A percentile compares a stretch with the other conserved stretches of the same genome.
These are phyloP conservation scores for Patagioenas fasciata DNA, from an alignment of 2,113 vertebrate species.

Conservation along the genomic window DNA sequence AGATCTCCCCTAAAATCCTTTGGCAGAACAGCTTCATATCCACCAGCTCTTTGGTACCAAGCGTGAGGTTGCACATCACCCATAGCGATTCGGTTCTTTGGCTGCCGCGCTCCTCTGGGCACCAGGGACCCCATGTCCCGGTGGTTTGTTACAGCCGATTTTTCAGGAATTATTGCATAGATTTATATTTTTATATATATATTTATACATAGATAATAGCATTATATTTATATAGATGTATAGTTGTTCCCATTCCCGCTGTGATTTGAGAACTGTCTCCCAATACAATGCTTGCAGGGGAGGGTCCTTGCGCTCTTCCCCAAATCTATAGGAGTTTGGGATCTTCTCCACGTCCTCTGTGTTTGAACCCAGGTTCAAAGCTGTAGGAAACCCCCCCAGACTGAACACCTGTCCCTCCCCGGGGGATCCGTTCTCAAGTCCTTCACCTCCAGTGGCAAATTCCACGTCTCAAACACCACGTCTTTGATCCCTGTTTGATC, in stretches of 20 bases:
- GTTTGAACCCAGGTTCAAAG: not conserved
- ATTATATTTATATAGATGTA: too few species aligned
- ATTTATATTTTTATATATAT: not conserved
- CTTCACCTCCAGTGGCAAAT: not conserved
- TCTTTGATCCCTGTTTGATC: not conserved
- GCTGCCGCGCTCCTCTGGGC: too few species aligned
- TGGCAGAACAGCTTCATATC: not conserved
- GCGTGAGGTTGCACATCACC: not conserved
- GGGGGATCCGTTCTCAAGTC: not conserved
- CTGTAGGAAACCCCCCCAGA: not conserved
- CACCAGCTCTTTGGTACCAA: rapidly evolving
- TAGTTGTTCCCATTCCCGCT: not conserved
- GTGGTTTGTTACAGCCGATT: not conserved
- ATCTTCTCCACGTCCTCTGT: not conserved
- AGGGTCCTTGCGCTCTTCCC: too few species aligned
- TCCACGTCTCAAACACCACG: rapidly evolving
- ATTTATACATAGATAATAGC: too few species aligned
- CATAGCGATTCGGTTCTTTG: too few species aligned
- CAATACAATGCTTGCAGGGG: too few species aligned
- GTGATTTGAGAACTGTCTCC: not conserved
- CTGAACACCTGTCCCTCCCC: not conserved
- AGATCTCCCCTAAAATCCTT: not conserved
- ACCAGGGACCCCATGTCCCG: rapidly evolving
- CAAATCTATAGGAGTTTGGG: not conserved
- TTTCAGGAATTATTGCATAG: not conserved